Conservation (phyloP, 2,888 invertebrate species). For the Ditula angustiorana region DNA sequence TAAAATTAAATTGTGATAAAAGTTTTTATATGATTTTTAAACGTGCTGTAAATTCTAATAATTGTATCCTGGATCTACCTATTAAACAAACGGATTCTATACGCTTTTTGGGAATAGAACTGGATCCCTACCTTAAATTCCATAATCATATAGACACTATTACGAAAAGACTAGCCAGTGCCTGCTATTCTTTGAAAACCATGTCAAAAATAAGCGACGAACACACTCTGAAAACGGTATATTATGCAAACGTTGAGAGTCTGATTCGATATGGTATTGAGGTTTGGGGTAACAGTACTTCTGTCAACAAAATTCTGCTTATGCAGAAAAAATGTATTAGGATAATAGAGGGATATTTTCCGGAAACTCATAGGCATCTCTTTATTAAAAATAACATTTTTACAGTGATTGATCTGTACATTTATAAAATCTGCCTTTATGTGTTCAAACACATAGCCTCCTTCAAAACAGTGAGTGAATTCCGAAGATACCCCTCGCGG, state of each 20-base stretch:
- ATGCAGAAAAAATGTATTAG: too few relatives aligned
- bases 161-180: background rate
- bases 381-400: too few relatives aligned
- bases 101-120: background rate
- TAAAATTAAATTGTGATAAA: background rate
- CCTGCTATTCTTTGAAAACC: background rate
- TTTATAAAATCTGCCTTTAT: too few relatives aligned
- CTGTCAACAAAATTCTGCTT: background rate
- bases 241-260: background rate
- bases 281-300: background rate
- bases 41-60: background rate
- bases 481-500: too few relatives aligned
- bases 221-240: background rate
- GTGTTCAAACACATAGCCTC: too few relatives aligned
- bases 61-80: background rate
- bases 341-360: too few relatives aligned
- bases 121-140: background rate
- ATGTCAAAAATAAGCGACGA: background rate
- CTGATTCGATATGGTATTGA: conserved; percentile 19
- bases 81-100: background rate
- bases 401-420: too few relatives aligned
- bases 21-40: background rate
- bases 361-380: too few relatives aligned
- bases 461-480: too few relatives aligned
- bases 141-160: background rate